Conservation (phyloP, 2,113 vertebrate species). For the Ammospiza caudacuta region DNA sequence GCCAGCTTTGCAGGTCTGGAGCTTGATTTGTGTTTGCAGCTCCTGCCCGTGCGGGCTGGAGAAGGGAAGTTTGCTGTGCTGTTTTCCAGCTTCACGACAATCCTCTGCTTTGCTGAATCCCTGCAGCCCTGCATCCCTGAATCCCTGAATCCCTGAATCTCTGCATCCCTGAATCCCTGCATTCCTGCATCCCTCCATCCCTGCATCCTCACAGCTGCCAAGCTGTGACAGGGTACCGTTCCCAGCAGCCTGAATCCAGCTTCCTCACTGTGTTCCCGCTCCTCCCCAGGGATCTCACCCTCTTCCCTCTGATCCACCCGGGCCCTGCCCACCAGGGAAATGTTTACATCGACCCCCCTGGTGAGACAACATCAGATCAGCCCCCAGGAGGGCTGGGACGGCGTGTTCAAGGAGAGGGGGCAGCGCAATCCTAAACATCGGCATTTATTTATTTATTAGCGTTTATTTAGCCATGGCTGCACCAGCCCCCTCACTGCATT, state of each 20-base stretch:
- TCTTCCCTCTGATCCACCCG: neutral
- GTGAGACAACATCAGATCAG: neutral
- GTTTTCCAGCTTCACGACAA: neutral
- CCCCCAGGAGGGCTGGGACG: neutral
- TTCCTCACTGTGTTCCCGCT: neutral
- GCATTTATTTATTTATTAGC: slow-evolving; percentile 47
- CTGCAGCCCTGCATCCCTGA: neutral
- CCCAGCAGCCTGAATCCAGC: neutral
- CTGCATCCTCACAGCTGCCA: neutral
- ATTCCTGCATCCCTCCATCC: neutral
- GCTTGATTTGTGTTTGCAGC: neutral
- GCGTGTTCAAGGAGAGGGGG: neutral
- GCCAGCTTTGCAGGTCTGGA: neutral
- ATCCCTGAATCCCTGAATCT: neutral
- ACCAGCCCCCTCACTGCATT: slow-evolving; percentile 44
- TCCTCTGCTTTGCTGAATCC: neutral
- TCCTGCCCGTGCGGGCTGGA: neutral
- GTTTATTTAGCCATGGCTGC: neutral
- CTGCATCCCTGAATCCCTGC: neutral
- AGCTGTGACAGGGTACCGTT: neutral
- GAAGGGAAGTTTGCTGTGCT: neutral
- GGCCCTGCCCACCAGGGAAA: neutral
- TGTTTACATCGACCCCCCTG: neutral
- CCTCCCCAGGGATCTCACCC: neutral
- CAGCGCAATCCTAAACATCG: neutral